phyloP scores from a whole-genome alignment of 1,140 invertebrate genomes.

The Stegodyphus mimosarum region DNA sequence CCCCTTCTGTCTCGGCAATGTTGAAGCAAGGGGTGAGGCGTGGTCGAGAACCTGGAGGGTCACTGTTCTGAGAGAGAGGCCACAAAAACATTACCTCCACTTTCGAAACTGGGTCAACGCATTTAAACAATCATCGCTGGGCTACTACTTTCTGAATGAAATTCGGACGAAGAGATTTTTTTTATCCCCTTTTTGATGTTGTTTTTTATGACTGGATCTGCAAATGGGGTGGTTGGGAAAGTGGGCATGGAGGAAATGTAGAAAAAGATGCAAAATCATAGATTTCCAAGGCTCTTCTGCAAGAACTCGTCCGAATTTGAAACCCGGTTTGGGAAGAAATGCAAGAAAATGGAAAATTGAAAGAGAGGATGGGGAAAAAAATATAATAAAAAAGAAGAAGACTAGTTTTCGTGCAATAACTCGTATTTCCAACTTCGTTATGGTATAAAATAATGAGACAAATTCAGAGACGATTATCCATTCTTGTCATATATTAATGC shows the following conservation, averaged over 20 bases:
- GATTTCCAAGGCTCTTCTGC: no score
- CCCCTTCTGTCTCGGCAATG: neutral
- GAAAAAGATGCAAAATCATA: neutral
- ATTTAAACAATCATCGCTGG: conserved; percentile 8
- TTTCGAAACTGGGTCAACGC: conserved; percentile 37
- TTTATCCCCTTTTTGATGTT: neutral
- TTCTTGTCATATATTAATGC: no score
- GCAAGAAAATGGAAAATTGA: neutral
- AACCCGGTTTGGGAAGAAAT: neutral
- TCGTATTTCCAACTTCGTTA: no score
- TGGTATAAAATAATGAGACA: no score
- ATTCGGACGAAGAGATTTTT: neutral
- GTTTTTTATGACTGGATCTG: conserved; percentile 8
- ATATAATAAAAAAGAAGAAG: no score
- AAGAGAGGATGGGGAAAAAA: no score
- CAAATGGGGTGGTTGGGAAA: conserved; percentile 4
- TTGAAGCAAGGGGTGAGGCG: conserved; percentile 38
- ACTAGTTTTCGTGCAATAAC: no score
- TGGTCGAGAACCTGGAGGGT: conserved; percentile 39
- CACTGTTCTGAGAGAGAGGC: conserved; percentile 39
- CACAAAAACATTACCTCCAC: conserved; percentile 33
- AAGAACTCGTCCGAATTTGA: neutral
- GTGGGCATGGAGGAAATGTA: neutral
- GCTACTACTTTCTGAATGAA: conserved; percentile 23
- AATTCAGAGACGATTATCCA: no score